Percentiles rank a stretch among this genome's conserved stretches.
These are phyloP conservation scores for Menidia beryllina DNA, from an alignment of 2,113 vertebrate genomes.

Conservation along the genomic window DNA sequence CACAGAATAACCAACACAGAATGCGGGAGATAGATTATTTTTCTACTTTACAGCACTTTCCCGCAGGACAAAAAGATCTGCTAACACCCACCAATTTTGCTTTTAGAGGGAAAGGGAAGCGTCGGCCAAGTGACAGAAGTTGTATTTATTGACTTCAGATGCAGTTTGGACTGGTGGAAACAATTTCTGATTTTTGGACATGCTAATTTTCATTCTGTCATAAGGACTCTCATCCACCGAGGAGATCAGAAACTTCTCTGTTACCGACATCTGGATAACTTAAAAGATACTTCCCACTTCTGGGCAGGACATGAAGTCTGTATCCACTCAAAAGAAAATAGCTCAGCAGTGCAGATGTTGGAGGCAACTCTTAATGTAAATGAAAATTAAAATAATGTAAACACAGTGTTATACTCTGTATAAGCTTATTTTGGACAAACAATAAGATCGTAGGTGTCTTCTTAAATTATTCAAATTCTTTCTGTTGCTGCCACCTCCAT, in stretches of 20 bases:
- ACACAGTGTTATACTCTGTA: no score
- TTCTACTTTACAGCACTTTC: constrained; percentile 22
- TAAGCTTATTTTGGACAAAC: neutral
- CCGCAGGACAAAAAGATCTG: no score
- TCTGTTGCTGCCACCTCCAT: no score
- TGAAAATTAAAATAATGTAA: no score
- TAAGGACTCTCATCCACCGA: no score
- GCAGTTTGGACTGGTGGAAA: neutral
- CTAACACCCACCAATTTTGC: no score
- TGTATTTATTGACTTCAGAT: neutral
- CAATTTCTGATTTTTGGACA: neutral
- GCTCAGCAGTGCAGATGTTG: neutral
- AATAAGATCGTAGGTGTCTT: neutral
- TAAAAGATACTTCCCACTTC: neutral
- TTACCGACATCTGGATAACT: neutral
- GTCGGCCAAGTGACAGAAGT: neutral
- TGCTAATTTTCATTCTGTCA: neutral
- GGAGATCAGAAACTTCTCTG: no score
- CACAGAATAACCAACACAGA: neutral
- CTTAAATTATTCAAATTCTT: no score
- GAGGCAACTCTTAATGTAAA: no score
- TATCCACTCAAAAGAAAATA: neutral
- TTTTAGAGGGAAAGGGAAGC: neutral
- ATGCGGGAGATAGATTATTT: neutral
- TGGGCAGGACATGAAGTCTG: neutral